A percentile compares a stretch with the other conserved stretches of the same genome.
Evolutionary conservation across 2,888 invertebrate genomes (phyloP).

Genomic region (Clivina fossor): DNA sequence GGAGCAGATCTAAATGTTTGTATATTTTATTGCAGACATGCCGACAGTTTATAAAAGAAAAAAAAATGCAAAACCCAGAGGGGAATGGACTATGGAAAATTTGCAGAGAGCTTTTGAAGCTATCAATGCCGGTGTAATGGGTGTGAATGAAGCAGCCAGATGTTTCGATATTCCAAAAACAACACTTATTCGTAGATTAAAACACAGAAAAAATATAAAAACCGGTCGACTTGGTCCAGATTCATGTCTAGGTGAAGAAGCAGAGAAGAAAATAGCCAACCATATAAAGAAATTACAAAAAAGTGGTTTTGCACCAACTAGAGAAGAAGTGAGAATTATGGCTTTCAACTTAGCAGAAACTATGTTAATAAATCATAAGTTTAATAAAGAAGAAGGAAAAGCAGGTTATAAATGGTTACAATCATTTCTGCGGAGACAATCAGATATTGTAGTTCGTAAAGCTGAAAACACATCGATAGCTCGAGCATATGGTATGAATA

Average conservation of each 20-base stretch:
- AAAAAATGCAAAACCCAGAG: not conserved
- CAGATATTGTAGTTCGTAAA: constrained; percentile 42
- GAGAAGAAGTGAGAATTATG: constrained; percentile 39
- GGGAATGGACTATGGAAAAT: not conserved
- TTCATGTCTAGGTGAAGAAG: constrained; percentile 31
- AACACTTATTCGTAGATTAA: not conserved
- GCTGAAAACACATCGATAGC: constrained; percentile 43
- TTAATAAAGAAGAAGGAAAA: constrained; percentile 40
- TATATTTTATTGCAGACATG: too few relatives aligned
- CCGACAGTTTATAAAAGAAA: constrained; percentile 7
- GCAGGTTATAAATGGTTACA: constrained; percentile 43
- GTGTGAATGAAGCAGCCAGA: constrained; percentile 1
- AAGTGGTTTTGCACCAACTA: constrained; percentile 38
- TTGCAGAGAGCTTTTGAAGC: constrained; percentile 3
- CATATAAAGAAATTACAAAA: constrained; percentile 38
- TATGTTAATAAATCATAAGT: constrained; percentile 40
- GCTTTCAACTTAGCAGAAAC: constrained; percentile 43
- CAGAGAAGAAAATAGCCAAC: constrained; percentile 35
- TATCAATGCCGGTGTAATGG: not conserved
- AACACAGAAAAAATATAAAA: not conserved
- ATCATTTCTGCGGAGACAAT: constrained; percentile 39
- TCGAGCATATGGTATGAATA: constrained; percentile 41
- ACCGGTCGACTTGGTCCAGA: constrained; percentile 1
- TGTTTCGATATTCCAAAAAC: constrained; percentile 5
- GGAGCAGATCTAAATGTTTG: too few relatives aligned